Evolutionary conservation across 2,888 invertebrate species (phyloP).

Genomic region (Caenorhabditis angaria): DNA sequence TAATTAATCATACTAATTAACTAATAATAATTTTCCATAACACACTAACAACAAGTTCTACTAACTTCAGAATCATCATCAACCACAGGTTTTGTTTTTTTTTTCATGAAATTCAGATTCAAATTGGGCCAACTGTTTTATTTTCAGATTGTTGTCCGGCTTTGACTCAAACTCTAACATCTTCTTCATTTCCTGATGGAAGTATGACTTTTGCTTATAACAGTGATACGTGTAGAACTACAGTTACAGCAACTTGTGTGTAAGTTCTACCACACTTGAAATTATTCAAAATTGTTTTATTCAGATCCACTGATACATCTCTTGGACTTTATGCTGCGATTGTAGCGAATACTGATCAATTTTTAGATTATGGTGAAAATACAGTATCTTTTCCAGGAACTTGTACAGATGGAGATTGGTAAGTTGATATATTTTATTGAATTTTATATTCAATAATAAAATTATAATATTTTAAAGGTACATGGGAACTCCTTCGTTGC

Average conservation of each 20-base stretch:
- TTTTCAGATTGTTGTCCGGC: constrained; percentile 49
- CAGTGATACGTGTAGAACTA: constrained; percentile 40
- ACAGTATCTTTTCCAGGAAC: constrained; percentile 31
- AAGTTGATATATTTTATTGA: no score
- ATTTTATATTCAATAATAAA: neutral
- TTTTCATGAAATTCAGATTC: no score
- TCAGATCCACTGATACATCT: constrained; percentile 30
- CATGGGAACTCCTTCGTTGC: constrained; percentile 34
- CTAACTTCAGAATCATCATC: no score
- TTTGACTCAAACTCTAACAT: constrained; percentile 30
- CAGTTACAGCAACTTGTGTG: constrained; percentile 45
- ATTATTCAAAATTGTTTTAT: constrained; percentile 12
- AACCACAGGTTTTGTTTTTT: no score
- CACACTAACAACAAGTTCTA: no score
- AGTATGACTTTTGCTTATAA: constrained; percentile 48
- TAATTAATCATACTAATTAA: neutral
- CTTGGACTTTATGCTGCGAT: constrained; percentile 48
- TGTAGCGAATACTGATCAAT: constrained; percentile 48
- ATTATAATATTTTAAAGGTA: constrained; percentile 5
- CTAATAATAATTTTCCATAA: neutral
- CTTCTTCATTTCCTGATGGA: constrained; percentile 45
- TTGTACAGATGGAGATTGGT: constrained; percentile 20
- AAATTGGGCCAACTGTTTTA: no score
- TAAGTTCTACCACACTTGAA: constrained; percentile 13
- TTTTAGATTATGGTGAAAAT: constrained; percentile 27